phyloP scores from a whole-genome alignment of 2,797 vertebrate genomes.

The Enteromius unitaeniatus region DNA sequence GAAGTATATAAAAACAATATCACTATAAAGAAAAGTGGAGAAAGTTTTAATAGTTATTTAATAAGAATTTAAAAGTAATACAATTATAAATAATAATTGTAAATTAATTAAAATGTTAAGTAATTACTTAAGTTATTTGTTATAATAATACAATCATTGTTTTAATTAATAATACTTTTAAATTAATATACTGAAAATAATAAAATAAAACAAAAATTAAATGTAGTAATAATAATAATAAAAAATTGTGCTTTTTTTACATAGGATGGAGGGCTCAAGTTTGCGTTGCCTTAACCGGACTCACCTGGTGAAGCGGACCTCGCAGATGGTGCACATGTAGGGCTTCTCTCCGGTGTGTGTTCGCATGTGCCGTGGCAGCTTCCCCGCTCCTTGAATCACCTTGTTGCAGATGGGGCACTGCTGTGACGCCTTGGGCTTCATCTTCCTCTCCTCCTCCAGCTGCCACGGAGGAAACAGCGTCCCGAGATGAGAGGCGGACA shows the following conservation, averaged over 20 bases:
- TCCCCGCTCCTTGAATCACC: conserved; percentile 97
- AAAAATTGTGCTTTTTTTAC: background rate
- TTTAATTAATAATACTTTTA: background rate
- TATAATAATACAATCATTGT: background rate
- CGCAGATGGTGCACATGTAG: conserved; percentile 98
- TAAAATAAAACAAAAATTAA: background rate
- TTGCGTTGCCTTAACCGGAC: conserved; percentile 53
- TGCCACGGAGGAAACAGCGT: conserved; percentile 95
- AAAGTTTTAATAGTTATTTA: background rate
- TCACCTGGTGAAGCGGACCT: conserved; percentile 98
- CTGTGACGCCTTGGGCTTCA: conserved; percentile 97
- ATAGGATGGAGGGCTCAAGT: background rate
- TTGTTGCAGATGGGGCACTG: conserved; percentile 99
- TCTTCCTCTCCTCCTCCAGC: conserved; percentile 94
- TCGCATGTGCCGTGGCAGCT: conserved; percentile 97
- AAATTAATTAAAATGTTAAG: background rate
- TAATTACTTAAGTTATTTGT: background rate
- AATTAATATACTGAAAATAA: background rate
- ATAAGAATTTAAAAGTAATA: background rate
- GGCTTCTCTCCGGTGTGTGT: conserved; percentile 99
- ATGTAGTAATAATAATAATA: background rate
- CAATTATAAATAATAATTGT: background rate
- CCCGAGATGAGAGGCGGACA: conserved; percentile 91
- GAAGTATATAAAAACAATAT: background rate
- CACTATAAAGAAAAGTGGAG: background rate